Percentiles rank a stretch among this genome's conserved stretches.
Evolutionary conservation across 2,888 invertebrate genomes (phyloP).

Genomic region (Willowsia nigromaculata): DNA sequence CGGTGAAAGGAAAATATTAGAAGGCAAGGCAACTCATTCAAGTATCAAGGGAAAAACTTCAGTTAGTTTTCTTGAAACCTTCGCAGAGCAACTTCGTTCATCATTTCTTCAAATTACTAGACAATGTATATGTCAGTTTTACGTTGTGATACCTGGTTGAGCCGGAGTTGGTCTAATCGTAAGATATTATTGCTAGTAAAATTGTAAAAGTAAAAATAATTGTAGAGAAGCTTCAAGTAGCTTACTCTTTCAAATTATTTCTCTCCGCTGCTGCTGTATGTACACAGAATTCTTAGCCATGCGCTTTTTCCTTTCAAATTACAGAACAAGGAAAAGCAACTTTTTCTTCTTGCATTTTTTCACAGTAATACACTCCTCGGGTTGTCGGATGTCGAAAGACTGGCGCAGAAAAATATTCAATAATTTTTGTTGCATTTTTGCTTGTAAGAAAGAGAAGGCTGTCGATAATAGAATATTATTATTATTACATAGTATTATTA

Average conservation of each 20-base stretch:
- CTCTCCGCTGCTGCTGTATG: not conserved
- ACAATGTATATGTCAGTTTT: no score
- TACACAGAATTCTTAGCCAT: not conserved
- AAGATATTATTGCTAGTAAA: no score
- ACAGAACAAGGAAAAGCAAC: not conserved
- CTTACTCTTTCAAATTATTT: constrained; percentile 41
- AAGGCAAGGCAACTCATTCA: not conserved
- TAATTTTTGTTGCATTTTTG: not conserved
- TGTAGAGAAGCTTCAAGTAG: constrained; percentile 41
- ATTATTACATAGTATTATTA: constrained; percentile 43
- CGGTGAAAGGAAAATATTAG: not conserved
- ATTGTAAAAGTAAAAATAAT: constrained; percentile 7
- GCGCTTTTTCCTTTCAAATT: not conserved
- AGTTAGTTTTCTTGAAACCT: not conserved
- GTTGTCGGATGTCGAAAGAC: not conserved
- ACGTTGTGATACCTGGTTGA: no score
- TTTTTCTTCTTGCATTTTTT: not conserved
- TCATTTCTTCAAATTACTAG: no score
- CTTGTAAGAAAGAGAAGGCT: not conserved
- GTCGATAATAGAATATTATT: constrained; percentile 63
- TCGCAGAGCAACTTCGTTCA: no score
- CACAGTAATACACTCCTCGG: not conserved
- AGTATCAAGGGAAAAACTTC: not conserved
- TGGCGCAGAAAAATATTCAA: not conserved
- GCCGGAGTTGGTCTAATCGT: no score